Percentiles rank a stretch among this genome's conserved stretches.
Conservation (phyloP, 2,888 invertebrate species). For the Agriopis marginaria region DNA sequence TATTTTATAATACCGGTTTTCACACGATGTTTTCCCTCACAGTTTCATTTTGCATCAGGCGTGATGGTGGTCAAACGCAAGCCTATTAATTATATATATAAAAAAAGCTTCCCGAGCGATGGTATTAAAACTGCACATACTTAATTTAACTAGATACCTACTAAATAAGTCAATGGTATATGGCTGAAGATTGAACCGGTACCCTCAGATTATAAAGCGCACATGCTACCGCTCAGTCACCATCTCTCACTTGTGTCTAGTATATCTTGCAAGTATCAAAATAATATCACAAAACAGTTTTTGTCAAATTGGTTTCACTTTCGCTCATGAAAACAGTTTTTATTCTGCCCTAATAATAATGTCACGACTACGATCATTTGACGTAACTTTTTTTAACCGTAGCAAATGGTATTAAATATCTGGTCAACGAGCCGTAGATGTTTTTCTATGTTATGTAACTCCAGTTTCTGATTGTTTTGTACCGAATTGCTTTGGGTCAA, state of each 20-base stretch:
- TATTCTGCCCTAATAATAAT: constrained; percentile 33
- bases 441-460: constrained; percentile 28
- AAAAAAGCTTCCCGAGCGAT: too few species aligned
- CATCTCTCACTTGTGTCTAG: neutral
- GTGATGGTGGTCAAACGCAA: too few species aligned
- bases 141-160: too few species aligned
- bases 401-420: constrained; percentile 36
- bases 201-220: too few species aligned
- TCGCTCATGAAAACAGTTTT: constrained; percentile 22
- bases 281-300: neutral
- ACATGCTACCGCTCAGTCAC: too few species aligned
- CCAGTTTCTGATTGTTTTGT: constrained; percentile 20
- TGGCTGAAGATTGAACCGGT: too few species aligned
- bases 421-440: constrained; percentile 35
- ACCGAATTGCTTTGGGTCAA: constrained; percentile 10
- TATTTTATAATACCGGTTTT: too few species aligned
- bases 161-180: too few species aligned
- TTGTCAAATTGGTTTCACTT: constrained; percentile 15
- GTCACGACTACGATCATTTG: constrained; percentile 33
- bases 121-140: too few species aligned
- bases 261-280: neutral
- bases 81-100: too few species aligned
- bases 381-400: constrained; percentile 36
- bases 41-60: too few species aligned
- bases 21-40: too few species aligned